Conservation (phyloP, 2,888 invertebrate species). For the Leptinotarsa haldemani region DNA sequence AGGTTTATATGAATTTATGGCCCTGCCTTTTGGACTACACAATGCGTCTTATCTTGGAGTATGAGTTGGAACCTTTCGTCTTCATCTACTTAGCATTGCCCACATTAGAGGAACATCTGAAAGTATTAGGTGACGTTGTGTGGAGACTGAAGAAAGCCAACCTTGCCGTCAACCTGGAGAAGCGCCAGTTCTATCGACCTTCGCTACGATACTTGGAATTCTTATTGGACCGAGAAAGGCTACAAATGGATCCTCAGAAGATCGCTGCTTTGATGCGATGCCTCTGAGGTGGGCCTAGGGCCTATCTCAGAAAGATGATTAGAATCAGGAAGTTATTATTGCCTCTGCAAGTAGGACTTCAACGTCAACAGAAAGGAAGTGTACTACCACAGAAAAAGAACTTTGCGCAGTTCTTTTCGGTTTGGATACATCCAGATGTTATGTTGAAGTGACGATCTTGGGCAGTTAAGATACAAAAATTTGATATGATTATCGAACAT, state of each 20-base stretch:
- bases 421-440: neutral
- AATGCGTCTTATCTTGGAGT: conserved; percentile 47
- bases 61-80: conserved; percentile 44
- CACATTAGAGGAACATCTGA: conserved; percentile 40
- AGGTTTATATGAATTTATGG: conserved; percentile 49
- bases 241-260: too few species aligned
- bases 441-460: too few species aligned
- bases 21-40: conserved; percentile 51
- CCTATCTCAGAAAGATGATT: neutral
- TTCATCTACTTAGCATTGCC: conserved; percentile 49
- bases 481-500: too few species aligned
- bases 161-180: neutral
- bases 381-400: neutral
- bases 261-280: too few species aligned
- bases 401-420: neutral
- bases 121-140: conserved; percentile 39
- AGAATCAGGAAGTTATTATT: neutral
- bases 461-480: too few species aligned
- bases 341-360: neutral
- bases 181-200: neutral
- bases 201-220: too few species aligned
- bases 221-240: too few species aligned
- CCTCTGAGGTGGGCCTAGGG: too few species aligned
- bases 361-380: neutral
- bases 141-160: conserved; percentile 37